Evolutionary conservation across 2,797 vertebrate species (phyloP).

Genomic region (Coccyzus lansbergi): DNA sequence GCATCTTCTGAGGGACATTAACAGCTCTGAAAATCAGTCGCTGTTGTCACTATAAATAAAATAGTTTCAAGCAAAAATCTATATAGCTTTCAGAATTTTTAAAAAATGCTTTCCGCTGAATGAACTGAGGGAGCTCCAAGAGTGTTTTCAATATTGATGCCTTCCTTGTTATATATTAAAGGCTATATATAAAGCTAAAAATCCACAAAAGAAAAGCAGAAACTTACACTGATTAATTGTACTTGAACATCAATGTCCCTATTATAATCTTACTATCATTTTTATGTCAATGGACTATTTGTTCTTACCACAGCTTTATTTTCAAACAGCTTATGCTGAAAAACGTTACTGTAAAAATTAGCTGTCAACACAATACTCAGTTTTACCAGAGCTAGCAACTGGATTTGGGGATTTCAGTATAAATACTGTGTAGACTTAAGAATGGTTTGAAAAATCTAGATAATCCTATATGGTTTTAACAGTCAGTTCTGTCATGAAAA

Average conservation of each 20-base stretch:
- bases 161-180: neutral
- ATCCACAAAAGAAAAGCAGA: neutral
- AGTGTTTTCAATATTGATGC: neutral
- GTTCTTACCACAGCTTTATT: neutral
- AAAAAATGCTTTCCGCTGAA: neutral
- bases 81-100: neutral
- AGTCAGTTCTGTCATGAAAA: neutral
- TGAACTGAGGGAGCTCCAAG: neutral
- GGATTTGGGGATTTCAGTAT: conserved; percentile 16
- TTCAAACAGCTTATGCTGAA: neutral
- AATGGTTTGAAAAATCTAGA: conserved; percentile 11
- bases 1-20: neutral
- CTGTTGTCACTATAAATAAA: neutral
- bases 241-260: neutral
- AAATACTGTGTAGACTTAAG: neutral
- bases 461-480: neutral
- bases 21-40: neutral
- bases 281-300: neutral
- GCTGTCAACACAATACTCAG: neutral
- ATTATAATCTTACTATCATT: neutral
- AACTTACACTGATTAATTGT: neutral
- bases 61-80: neutral
- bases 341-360: conserved; percentile 6
- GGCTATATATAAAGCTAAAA: neutral
- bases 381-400: neutral